Evolutionary conservation across 2,113 vertebrate genomes (phyloP).

Genomic region (Orycteropus afer): DNA sequence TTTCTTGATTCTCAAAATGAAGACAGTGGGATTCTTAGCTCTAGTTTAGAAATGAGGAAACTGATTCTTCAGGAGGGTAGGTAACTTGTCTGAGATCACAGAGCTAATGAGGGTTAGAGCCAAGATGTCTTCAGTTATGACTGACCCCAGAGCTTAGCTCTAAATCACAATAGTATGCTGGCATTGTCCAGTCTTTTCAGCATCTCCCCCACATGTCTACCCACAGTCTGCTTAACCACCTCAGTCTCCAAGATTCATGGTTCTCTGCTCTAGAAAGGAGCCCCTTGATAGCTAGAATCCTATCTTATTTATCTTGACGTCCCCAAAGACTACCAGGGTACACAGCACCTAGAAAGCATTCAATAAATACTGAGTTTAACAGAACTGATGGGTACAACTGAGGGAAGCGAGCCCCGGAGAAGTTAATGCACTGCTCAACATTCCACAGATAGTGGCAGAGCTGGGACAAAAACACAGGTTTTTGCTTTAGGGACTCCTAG

Average conservation of each 20-base stretch:
- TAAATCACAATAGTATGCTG: background rate
- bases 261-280: background rate
- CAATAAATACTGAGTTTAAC: background rate
- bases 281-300: background rate
- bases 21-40: background rate
- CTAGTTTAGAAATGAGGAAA: conserved; percentile 7
- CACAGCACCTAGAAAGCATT: background rate
- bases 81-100: background rate
- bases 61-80: background rate
- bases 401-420: background rate
- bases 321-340: background rate
- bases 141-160: background rate
- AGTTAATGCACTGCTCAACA: background rate
- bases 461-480: background rate
- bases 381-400: background rate
- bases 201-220: background rate
- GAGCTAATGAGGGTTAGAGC: background rate
- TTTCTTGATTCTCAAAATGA: background rate
- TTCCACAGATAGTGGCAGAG: background rate
- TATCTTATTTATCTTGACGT: background rate
- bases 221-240: background rate
- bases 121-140: background rate
- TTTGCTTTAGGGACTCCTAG: background rate
- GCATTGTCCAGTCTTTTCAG: background rate
- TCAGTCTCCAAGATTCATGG: background rate